Base-by-base conservation (phyloP, 2,113 vertebrate genomes). In the Hippopotamus amphibius region DNA sequence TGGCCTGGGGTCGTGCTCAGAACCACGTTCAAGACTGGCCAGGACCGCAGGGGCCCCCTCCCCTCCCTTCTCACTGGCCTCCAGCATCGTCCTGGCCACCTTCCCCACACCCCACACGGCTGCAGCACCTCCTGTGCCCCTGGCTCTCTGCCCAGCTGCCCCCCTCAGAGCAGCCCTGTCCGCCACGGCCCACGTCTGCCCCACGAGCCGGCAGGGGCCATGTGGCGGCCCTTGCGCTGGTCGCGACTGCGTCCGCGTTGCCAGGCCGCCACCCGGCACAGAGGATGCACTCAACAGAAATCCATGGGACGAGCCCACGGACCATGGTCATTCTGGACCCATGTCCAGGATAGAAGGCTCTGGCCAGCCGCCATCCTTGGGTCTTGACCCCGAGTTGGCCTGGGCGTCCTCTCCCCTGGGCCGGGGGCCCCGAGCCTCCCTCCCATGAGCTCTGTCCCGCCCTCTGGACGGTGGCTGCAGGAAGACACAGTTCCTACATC, bases 381-480 rank as follows among this genome's bases (percentile, higher is more conserved):
- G 11, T 46, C 82, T 21, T 24, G 41, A 89, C 50, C 50, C 66
- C 55, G 53, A 6, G 24, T 65, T 37, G 57, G 19, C 21, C 50
- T 53, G 41, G 46, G 22, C 14, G 46, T 48, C 53, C 37, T 19
- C 61, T 71, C 13, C 66, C 50, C 24, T 30, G 5, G 30, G 55
- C 48, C 41, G 0, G 16, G 11, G 33, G 16, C 41, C 28, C n/a
- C 48, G 1, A 24, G 1, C n/a, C 72, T 68, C 55, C 53, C 26
- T 81, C 37, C 17, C 5, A 3, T 2, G 28, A 5, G 15, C 15
- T 57, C 28, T 30, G 33, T 72, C 28, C 21, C 15, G 8, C 33
- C 2, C 37, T 37, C 37, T 21, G 63, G 48, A 53, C n/a, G 19
- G 22, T 22, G 0, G 0, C 17, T 50, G 14, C 59, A n/a, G 53